Conservation (phyloP, 2,888 invertebrate genomes). For the Erebia aethiops region DNA sequence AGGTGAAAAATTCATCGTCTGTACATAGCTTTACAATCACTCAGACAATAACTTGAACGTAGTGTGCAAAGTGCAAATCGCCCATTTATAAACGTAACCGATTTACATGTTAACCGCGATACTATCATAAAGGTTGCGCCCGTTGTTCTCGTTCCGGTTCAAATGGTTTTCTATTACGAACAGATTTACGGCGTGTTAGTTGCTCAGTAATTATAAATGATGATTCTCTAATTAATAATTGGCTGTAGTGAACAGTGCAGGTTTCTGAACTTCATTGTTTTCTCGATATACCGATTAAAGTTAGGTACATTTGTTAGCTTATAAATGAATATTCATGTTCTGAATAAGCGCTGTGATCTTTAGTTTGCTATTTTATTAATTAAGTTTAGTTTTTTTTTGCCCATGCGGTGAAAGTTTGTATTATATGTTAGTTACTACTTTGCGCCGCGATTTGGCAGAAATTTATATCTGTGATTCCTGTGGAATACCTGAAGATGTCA, state of each 20-base stretch:
- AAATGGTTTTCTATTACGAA: conserved; percentile 46
- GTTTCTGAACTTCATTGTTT: conserved; percentile 34
- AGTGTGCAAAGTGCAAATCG: conserved; percentile 26
- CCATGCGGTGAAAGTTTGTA: too few species aligned
- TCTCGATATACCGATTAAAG: conserved; percentile 32
- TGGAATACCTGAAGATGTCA: too few species aligned
- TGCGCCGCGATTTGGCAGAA: too few species aligned
- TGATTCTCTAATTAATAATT: conserved; percentile 38
- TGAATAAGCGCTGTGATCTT: neutral
- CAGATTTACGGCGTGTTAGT: conserved; percentile 46
- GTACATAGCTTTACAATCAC: neutral
- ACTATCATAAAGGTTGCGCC: conserved; percentile 48
- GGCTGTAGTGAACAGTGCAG: conserved; percentile 8
- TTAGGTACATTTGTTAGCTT: conserved; percentile 17
- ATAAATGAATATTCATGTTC: conserved; percentile 7
- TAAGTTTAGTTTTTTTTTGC: too few species aligned
- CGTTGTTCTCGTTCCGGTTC: conserved; percentile 46
- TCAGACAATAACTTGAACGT: conserved; percentile 13
- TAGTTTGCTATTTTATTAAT: neutral
- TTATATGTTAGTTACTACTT: too few species aligned
- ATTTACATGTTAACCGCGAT: conserved; percentile 46
- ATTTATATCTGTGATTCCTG: too few species aligned
- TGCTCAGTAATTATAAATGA: conserved; percentile 45
- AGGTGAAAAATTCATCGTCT: neutral
- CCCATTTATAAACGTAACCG: conserved; percentile 45